These are phyloP conservation scores for Melanocharis versteri DNA, from an alignment of 2,113 vertebrate genomes.

Conservation along the genomic window DNA sequence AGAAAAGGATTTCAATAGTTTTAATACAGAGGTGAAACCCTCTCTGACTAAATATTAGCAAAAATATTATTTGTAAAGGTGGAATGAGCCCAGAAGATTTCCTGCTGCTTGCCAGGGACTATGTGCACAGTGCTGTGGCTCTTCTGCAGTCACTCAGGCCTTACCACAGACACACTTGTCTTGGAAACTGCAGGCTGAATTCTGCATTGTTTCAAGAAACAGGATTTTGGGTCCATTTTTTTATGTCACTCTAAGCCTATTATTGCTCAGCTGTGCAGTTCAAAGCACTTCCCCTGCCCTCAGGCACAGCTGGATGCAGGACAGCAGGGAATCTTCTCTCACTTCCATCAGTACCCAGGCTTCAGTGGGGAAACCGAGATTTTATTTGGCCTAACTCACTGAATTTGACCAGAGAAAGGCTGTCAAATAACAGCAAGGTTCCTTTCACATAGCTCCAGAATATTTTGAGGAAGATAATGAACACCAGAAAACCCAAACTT, in stretches of 20 bases:
- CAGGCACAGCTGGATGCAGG: background rate
- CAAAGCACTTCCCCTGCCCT: background rate
- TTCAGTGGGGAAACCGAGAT: background rate
- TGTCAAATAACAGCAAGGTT: background rate
- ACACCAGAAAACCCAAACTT: background rate
- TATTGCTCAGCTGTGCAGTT: background rate
- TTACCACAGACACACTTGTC: background rate
- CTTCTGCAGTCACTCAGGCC: background rate
- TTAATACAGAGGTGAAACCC: background rate
- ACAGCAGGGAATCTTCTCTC: background rate
- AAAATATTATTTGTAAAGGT: background rate
- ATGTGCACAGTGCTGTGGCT: background rate
- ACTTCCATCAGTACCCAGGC: background rate
- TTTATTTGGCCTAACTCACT: background rate
- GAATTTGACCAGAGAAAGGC: background rate
- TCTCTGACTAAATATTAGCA: background rate
- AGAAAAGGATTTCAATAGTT: background rate
- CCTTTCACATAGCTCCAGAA: background rate
- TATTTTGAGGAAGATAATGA: background rate
- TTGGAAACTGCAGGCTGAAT: background rate
- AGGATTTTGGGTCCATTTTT: background rate
- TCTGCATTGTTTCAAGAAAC: background rate
- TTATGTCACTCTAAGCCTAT: background rate
- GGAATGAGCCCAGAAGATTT: background rate
- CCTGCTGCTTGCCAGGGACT: background rate